A percentile compares a stretch with the other conserved stretches of the same genome.
Evolutionary conservation across 2,797 vertebrate genomes (phyloP).

Genomic region (Petrocephalus sullivani): DNA sequence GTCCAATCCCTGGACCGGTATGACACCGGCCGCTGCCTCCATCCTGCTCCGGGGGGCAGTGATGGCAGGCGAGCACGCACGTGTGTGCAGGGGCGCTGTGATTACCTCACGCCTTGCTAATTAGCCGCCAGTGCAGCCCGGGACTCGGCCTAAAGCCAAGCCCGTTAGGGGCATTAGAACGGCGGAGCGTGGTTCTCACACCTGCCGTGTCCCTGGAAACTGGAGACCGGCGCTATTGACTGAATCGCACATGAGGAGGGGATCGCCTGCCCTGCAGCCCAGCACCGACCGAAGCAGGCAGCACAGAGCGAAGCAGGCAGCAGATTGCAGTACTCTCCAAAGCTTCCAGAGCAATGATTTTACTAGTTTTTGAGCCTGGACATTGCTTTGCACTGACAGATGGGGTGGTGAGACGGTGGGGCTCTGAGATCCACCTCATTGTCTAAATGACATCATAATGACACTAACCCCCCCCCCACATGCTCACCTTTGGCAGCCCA

Average conservation of each 20-base stretch:
- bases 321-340: background rate
- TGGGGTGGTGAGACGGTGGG: background rate
- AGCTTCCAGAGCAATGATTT: too few relatives aligned
- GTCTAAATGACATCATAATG: background rate
- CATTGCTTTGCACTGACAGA: background rate
- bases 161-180: background rate
- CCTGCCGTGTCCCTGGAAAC: background rate
- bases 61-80: background rate
- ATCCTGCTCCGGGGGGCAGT: background rate
- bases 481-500: background rate
- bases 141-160: background rate
- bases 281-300: background rate
- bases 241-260: background rate
- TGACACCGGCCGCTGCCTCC: background rate
- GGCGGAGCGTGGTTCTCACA: background rate
- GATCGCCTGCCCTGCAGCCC: background rate
- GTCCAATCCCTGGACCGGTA: background rate
- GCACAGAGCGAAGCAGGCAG: background rate
- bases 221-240: background rate
- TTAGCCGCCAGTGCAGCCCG: background rate
- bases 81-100: background rate
- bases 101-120: background rate
- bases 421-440: background rate
- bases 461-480: background rate
- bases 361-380: too few relatives aligned